These are phyloP conservation scores for Isotomurus palustris DNA, from an alignment of 2,888 invertebrate species.

Conservation along the genomic window DNA sequence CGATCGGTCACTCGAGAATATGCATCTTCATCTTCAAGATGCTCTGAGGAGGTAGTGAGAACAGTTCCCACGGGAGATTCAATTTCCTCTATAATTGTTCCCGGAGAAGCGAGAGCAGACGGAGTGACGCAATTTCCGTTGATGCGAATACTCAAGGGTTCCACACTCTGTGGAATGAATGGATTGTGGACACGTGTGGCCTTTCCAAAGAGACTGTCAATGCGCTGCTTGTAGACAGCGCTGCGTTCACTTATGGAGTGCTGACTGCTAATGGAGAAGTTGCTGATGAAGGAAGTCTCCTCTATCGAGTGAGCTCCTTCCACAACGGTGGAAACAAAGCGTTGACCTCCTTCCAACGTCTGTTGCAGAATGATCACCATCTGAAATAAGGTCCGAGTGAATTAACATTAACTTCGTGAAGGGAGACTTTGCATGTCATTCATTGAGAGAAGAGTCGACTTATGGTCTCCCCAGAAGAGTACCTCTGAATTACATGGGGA, in stretches of 20 bases:
- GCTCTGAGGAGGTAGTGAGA: constrained; percentile 11
- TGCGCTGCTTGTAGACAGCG: constrained; percentile 71
- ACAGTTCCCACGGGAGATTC: neutral
- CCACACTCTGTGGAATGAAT: constrained; percentile 27
- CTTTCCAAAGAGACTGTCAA: constrained; percentile 72
- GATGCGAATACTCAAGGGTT: constrained; percentile 37
- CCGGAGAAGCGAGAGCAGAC: neutral
- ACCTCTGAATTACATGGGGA: too few species aligned
- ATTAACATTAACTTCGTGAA: too few species aligned
- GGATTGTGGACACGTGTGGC: constrained; percentile 23
- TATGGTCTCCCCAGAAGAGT: too few species aligned
- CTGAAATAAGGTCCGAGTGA: constrained; percentile 29
- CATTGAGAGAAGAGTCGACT: too few species aligned
- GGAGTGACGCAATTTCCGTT: constrained; percentile 25
- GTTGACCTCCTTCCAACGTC: constrained; percentile 43
- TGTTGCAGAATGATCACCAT: constrained; percentile 47
- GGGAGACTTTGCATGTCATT: too few species aligned
- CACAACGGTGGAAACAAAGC: constrained; percentile 45
- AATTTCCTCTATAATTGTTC: neutral
- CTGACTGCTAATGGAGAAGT: constrained; percentile 36
- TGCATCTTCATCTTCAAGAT: constrained; percentile 30
- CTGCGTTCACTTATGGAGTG: constrained; percentile 46
- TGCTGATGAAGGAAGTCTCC: constrained; percentile 33
- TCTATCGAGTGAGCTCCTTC: constrained; percentile 27
- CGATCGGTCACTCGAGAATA: constrained; percentile 31